A percentile compares a stretch with the other conserved stretches of the same genome.
Conservation (phyloP, 2,888 invertebrate genomes). For the Caprella mutica region DNA sequence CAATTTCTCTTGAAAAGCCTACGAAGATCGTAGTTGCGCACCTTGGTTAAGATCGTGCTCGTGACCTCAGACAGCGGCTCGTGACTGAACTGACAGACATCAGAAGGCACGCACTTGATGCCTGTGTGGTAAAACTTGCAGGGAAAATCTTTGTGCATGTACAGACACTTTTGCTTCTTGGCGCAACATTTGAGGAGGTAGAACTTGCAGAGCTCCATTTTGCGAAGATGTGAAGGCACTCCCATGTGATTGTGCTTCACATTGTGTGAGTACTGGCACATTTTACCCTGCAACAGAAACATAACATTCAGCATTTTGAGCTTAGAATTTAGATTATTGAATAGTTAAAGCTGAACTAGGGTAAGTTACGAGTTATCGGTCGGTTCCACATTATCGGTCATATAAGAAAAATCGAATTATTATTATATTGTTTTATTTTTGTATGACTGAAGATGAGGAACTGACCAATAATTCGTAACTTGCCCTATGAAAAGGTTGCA, state of each 20-base stretch:
- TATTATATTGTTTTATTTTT: too few species aligned
- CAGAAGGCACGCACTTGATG: conserved; percentile 57
- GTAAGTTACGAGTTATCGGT: too few species aligned
- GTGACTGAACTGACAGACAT: conserved; percentile 91
- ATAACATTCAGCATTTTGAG: neutral
- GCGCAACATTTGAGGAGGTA: conserved; percentile 91
- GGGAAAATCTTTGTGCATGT: conserved; percentile 93
- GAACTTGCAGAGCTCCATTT: conserved; percentile 91
- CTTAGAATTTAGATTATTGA: too few species aligned
- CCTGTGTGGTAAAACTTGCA: conserved; percentile 95
- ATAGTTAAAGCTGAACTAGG: too few species aligned
- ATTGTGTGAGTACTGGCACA: conserved; percentile 78
- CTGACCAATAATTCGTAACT: too few species aligned
- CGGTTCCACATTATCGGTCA: too few species aligned
- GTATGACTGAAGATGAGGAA: too few species aligned
- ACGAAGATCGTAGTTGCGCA: too few species aligned
- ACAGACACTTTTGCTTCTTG: conserved; percentile 87
- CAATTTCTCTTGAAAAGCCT: too few species aligned
- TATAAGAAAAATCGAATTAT: too few species aligned
- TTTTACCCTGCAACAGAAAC: conserved; percentile 51
- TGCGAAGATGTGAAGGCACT: conserved; percentile 49
- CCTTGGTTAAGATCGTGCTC: conserved; percentile 48
- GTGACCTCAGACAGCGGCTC: conserved; percentile 71
- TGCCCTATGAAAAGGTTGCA: too few species aligned
- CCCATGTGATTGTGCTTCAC: conserved; percentile 47